phyloP scores from a whole-genome alignment of 2,113 vertebrate genomes.

The Lampris megalopsis region DNA sequence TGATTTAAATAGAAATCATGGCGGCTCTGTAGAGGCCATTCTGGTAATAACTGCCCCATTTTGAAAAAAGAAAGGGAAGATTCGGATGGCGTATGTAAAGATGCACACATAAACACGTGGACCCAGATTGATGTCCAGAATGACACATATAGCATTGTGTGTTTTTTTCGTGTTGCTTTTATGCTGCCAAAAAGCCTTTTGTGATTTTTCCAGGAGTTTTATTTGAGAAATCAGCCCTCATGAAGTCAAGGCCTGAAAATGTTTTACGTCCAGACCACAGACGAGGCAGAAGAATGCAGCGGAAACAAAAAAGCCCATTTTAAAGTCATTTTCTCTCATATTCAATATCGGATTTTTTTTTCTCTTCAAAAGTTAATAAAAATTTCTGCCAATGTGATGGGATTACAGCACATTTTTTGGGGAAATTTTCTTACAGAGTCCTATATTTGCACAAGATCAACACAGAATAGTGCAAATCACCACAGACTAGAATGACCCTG shows the following conservation, averaged over 20 bases:
- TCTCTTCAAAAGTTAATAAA: no score
- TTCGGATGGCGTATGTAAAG: conserved; percentile 14
- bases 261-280: conserved; percentile 38
- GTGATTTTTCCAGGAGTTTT: conserved; percentile 12
- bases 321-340: no score
- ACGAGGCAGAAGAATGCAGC: conserved; percentile 10
- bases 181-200: conserved; percentile 27
- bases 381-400: no score
- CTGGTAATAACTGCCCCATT: conserved; percentile 21
- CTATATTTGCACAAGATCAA: no score
- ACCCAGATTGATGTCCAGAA: conserved; percentile 26
- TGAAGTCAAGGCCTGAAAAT: neutral
- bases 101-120: conserved; percentile 39
- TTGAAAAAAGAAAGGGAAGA: neutral
- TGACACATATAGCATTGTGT: conserved; percentile 48
- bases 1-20: conserved; percentile 2
- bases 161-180: conserved; percentile 33
- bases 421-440: no score
- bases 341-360: no score
- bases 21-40: neutral
- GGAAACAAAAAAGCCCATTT: neutral
- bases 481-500: no score
- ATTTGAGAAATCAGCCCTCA: conserved; percentile 41
- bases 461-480: no score
- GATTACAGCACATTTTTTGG: no score